Evolutionary conservation across 2,888 invertebrate genomes (phyloP), one percentile per base, ranked within the genome.

Genomic region (Hedychridium roseum): DNA sequence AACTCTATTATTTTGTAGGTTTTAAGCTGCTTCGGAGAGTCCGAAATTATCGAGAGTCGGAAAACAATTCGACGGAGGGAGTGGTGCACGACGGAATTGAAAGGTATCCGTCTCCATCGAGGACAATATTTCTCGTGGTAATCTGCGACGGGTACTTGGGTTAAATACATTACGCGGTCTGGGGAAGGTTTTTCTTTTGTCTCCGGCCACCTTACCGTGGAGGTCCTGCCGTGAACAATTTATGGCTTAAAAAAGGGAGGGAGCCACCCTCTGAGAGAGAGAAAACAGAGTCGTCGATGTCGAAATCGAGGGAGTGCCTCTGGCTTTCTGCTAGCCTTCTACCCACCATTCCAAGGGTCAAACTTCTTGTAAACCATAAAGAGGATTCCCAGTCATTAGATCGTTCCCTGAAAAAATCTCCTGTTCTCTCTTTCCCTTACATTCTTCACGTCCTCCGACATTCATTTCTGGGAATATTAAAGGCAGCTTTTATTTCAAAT

Each of bases 361-460:
- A 70, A 74, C 71, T 76, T 73, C 76, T 74, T 73, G 72, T 71
- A 75, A 77, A 74, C 74, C 74, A 74, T 76, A 75, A 77, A 77
- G 74, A 73, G 76, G 76, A 77, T 77, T 76, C 64, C 66, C 69
- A 66, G 64, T 72, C 72, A 71, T 72, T 72, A 72, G 65, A 70
- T 60, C 69, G 66, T 68, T 70, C 65, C 64, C 60, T 66, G 56
- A 45, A 43, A 52, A 57, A 56, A 54, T 64, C 58, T 45, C 61
- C 54, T 54, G 53, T 62, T 64, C 67, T 60, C 60, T 60, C 59
- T 49, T 26, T 27, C 39, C 43, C 51, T 48, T 28, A 50, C 46
- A 44, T 49, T 45, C 43, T 30, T 30, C 43, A 39, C 28, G 40
- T 9, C 39, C 39, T 37, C 35, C 27, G 36, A 47, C 35, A 42